Percentiles rank a stretch among this genome's conserved stretches.
These are phyloP conservation scores for Ichneumon xanthorius DNA, from an alignment of 2,888 invertebrate genomes.

Conservation along the genomic window DNA sequence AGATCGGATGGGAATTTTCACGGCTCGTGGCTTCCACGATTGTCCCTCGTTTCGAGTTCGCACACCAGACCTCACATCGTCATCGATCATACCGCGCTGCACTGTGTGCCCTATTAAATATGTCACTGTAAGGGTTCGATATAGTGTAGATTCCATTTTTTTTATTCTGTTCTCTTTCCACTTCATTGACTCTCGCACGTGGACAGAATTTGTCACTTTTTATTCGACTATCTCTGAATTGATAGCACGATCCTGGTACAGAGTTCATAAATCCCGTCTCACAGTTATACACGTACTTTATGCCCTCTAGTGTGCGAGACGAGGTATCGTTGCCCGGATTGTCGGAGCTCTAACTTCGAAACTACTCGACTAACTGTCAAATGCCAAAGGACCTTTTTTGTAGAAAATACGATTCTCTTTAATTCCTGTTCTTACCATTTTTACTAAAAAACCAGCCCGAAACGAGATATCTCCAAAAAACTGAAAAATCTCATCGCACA, in stretches of 20 bases:
- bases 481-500: too few relatives aligned
- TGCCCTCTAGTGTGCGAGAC: background rate
- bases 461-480: too few relatives aligned
- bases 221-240: background rate
- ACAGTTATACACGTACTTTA: background rate
- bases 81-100: constrained; percentile 48
- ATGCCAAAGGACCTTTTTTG: too few relatives aligned
- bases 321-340: too few relatives aligned
- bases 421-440: too few relatives aligned
- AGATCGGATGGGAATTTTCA: constrained; percentile 63
- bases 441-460: too few relatives aligned
- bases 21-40: constrained; percentile 62
- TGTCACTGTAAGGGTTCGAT: background rate
- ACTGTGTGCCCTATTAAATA: background rate
- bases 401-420: too few relatives aligned
- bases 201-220: constrained; percentile 4
- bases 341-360: too few relatives aligned
- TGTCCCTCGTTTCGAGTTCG: constrained; percentile 51
- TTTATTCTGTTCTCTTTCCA: background rate
- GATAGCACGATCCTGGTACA: background rate
- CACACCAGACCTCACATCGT: constrained; percentile 27
- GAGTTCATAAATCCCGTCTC: background rate
- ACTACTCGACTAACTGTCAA: too few relatives aligned
- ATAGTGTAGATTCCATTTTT: background rate
- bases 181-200: background rate